Evolutionary conservation across 2,797 vertebrate species (phyloP).

Genomic region (Graptemys geographica): DNA sequence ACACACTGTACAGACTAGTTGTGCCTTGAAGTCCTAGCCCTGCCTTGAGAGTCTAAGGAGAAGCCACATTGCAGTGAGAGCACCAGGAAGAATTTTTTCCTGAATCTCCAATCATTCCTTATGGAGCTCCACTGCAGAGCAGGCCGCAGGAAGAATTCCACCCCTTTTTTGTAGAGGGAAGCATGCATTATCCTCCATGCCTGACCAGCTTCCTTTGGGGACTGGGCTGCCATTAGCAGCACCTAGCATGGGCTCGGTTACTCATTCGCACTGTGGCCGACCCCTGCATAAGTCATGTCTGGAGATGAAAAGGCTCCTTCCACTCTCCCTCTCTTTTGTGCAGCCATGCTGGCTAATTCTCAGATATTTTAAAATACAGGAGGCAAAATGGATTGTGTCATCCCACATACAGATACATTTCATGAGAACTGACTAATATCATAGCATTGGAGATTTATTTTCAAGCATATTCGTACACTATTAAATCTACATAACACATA

Average conservation of each 20-base stretch:
- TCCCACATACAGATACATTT: background rate
- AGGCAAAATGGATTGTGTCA: background rate
- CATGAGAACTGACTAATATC: background rate
- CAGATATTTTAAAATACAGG: background rate
- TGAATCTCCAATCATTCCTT: background rate
- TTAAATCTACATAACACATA: background rate
- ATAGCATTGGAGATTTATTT: background rate
- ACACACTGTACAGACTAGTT: accelerated
- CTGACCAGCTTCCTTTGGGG: background rate
- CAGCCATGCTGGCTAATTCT: background rate
- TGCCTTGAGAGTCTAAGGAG: background rate
- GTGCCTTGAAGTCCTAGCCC: background rate
- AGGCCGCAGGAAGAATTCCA: background rate
- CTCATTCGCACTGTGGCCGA: accelerated
- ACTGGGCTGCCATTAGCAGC: background rate
- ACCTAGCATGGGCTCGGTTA: background rate
- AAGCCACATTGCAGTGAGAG: background rate
- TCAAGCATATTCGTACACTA: background rate
- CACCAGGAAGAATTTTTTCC: background rate
- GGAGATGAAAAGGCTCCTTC: background rate
- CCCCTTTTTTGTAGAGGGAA: background rate
- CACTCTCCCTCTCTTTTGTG: background rate
- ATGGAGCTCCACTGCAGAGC: background rate
- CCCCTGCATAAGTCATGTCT: accelerated
- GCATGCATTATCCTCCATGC: background rate